A percentile compares a stretch with the other conserved stretches of the same genome.
Conservation (phyloP, 2,113 vertebrate genomes). For the Rostratula benghalensis region DNA sequence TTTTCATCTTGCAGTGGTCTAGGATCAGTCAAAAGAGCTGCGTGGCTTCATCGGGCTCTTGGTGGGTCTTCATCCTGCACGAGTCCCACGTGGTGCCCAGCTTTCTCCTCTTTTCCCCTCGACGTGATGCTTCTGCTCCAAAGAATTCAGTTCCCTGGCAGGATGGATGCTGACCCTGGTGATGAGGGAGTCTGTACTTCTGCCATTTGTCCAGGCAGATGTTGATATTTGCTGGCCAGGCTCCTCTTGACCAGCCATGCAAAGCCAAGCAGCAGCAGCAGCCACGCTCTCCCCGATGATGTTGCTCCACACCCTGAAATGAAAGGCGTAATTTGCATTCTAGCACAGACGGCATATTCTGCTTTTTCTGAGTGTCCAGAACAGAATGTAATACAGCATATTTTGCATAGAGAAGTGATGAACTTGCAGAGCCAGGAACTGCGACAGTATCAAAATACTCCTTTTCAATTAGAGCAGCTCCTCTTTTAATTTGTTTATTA, state of each 20-base stretch:
- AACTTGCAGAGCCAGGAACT: neutral
- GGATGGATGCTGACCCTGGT: neutral
- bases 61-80: neutral
- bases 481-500: constrained; percentile 52
- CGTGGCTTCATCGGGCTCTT: neutral
- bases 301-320: neutral
- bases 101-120: neutral
- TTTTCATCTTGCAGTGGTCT: neutral
- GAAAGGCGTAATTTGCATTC: neutral
- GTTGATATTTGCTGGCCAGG: neutral
- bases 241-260: neutral
- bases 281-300: fast-evolving
- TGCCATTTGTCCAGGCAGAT: neutral
- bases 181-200: fast-evolving
- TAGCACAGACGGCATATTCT: neutral
- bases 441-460: neutral
- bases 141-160: neutral
- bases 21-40: neutral
- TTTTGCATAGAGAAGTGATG: neutral
- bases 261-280: neutral
- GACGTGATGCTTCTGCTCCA: neutral
- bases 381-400: neutral
- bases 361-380: neutral
- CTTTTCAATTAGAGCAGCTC: constrained; percentile 26
- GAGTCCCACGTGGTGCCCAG: fast-evolving